These are phyloP conservation scores for Lepilemur ruficaudatus DNA, from an alignment of 2,797 vertebrate species.

Conservation along the genomic window DNA sequence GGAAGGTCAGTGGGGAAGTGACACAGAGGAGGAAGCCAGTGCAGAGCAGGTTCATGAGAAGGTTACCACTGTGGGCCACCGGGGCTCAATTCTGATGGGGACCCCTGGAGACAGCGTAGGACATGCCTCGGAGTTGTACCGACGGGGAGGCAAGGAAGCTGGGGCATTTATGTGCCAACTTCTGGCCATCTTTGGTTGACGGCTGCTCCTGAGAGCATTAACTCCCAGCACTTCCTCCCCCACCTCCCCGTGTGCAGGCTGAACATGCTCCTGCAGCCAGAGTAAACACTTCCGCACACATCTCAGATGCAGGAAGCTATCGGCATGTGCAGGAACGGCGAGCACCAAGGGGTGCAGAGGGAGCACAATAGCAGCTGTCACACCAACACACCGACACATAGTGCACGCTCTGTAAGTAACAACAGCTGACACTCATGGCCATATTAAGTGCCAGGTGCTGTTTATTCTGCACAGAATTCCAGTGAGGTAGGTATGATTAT, in stretches of 20 bases:
- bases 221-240: neutral
- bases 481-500: neutral
- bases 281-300: neutral
- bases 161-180: neutral
- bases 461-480: neutral
- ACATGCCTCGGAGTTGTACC: neutral
- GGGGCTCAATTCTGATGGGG: neutral
- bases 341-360: neutral
- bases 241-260: neutral
- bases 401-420: rapidly evolving
- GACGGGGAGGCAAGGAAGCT: neutral
- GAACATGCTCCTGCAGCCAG: neutral
- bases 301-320: neutral
- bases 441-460: no score
- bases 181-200: neutral
- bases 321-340: no score
- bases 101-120: neutral
- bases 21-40: neutral
- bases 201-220: neutral
- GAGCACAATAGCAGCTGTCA: neutral
- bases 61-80: neutral
- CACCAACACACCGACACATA: rapidly evolving
- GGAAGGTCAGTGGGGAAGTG: neutral
- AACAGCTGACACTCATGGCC: neutral
- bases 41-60: neutral